These are phyloP conservation scores for Trialeurodes vaporariorum DNA, from an alignment of 1,140 invertebrate genomes.

Conservation along the genomic window DNA sequence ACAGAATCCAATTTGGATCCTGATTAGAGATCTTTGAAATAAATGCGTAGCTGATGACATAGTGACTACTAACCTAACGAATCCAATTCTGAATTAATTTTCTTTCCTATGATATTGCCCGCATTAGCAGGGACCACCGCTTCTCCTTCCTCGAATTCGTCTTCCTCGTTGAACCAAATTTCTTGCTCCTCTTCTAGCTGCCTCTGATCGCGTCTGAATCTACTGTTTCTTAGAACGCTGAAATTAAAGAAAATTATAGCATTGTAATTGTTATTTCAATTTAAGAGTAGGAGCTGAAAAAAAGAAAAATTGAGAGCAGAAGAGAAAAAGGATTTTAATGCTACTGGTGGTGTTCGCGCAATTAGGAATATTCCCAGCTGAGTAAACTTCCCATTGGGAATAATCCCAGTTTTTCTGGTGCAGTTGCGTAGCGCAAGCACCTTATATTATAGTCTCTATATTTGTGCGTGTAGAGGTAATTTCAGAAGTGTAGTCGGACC, in stretches of 20 bases:
- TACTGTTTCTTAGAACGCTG: conserved; percentile 37
- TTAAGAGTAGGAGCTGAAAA: background rate
- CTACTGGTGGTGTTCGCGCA: too few relatives aligned
- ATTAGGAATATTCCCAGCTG: too few relatives aligned
- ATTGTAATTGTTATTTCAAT: background rate
- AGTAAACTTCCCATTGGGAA: too few relatives aligned
- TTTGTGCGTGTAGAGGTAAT: too few relatives aligned
- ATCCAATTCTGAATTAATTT: conserved; percentile 47
- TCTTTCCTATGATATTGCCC: conserved; percentile 32
- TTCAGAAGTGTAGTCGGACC: too few relatives aligned
- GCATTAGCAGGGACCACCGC: conserved; percentile 42
- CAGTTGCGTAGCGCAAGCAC: too few relatives aligned
- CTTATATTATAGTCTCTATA: too few relatives aligned
- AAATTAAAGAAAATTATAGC: background rate
- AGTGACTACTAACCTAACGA: conserved; percentile 39
- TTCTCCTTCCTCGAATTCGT: conserved; percentile 80
- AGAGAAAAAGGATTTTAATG: too few relatives aligned
- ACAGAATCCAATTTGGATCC: too few relatives aligned
- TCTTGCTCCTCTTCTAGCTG: conserved; percentile 95
- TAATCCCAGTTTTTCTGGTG: too few relatives aligned
- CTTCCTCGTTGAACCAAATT: conserved; percentile 97
- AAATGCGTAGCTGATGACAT: background rate
- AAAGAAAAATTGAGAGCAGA: too few relatives aligned
- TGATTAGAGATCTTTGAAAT: too few relatives aligned
- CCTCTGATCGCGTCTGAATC: conserved; percentile 80